phyloP scores from a whole-genome alignment of 2,113 vertebrate species.

The Austrofundulus limnaeus region DNA sequence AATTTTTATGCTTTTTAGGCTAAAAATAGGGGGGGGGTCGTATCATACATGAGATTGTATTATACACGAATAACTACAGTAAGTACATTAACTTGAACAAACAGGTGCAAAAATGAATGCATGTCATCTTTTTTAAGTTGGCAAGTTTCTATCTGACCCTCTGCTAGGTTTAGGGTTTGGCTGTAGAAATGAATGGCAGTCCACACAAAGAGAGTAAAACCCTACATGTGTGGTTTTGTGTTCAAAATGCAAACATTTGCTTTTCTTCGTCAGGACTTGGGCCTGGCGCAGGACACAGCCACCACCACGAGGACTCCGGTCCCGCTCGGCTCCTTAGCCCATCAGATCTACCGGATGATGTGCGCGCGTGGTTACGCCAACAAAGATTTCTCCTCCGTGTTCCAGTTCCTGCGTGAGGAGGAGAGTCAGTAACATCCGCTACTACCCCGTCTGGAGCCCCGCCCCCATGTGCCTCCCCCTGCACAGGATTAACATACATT shows the following conservation, averaged over 20 bases:
- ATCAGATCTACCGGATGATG: slow-evolving; percentile 98
- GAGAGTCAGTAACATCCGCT: slow-evolving; percentile 80
- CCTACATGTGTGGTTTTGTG: slow-evolving; percentile 28
- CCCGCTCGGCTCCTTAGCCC: slow-evolving; percentile 89
- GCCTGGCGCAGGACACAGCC: slow-evolving; percentile 93
- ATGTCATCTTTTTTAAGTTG: background rate
- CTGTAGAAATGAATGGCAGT: too few relatives aligned
- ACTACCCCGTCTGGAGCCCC: slow-evolving; percentile 51
- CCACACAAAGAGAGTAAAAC: too few relatives aligned
- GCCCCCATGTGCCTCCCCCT: slow-evolving; percentile 42
- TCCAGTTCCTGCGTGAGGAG: slow-evolving; percentile 97
- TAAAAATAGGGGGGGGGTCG: too few relatives aligned
- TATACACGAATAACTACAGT: too few relatives aligned
- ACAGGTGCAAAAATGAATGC: too few relatives aligned
- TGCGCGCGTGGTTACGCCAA: slow-evolving; percentile 91
- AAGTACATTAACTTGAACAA: too few relatives aligned
- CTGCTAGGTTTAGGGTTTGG: too few relatives aligned
- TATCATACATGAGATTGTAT: too few relatives aligned
- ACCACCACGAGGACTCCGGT: slow-evolving; percentile 92
- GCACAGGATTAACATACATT: slow-evolving; percentile 45
- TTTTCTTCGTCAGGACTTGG: slow-evolving; percentile 85
- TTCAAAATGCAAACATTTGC: slow-evolving; percentile 29
- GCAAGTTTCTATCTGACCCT: background rate
- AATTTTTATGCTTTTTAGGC: too few relatives aligned
- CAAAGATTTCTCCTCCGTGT: slow-evolving; percentile 98